A percentile compares a stretch with the other conserved stretches of the same genome.
These are phyloP conservation scores for Ramphastos sulfuratus DNA, from an alignment of 2,113 vertebrate species.

Conservation along the genomic window DNA sequence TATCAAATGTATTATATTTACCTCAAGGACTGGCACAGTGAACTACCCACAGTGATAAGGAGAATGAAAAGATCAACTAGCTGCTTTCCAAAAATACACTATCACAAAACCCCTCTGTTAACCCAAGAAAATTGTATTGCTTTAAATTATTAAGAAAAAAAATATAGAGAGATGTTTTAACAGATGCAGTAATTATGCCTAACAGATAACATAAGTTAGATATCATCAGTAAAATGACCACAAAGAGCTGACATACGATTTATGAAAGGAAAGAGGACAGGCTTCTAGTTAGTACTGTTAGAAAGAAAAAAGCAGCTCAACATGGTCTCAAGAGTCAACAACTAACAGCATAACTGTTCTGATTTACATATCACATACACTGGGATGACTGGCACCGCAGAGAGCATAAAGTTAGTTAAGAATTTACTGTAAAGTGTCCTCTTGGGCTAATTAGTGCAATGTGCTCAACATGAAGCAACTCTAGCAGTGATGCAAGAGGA, in stretches of 20 bases:
- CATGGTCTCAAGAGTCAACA: not conserved
- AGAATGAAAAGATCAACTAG: not conserved
- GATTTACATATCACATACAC: not conserved
- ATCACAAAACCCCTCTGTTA: not conserved
- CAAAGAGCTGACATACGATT: not conserved
- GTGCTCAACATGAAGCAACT: not conserved
- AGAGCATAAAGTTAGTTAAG: not conserved
- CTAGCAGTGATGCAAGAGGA: not conserved
- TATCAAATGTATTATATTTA: not conserved
- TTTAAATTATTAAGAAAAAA: not conserved
- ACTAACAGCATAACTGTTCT: not conserved
- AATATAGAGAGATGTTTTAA: not conserved
- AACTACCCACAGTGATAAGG: not conserved
- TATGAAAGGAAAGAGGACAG: not conserved
- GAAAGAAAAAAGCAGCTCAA: not conserved
- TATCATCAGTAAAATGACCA: not conserved
- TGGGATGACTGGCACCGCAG: not conserved
- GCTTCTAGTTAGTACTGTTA: not conserved
- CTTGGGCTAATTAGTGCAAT: not conserved
- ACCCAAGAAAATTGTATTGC: not conserved
- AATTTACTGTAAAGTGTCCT: not conserved
- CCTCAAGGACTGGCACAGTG: not conserved
- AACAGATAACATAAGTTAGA: not conserved
- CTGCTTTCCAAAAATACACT: not conserved
- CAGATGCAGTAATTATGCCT: not conserved